Evolutionary conservation across 2,797 vertebrate species (phyloP), one percentile per base, ranked within the genome.

Genomic region (Syndactyla subalaris): DNA sequence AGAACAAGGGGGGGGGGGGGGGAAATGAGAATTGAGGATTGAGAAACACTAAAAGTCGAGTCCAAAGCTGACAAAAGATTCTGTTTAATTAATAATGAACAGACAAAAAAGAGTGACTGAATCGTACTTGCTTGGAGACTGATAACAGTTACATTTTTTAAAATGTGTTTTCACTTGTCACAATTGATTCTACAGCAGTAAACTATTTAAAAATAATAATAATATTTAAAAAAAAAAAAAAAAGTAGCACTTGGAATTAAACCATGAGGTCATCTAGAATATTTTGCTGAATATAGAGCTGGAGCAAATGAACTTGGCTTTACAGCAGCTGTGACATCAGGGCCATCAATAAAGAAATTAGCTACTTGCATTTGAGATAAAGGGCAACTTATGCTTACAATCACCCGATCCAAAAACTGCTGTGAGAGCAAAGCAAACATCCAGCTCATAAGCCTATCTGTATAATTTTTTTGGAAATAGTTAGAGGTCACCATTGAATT

Each of bases 331-430:
- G 36, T 55, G 86, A 59, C 12, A 62, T 70, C 85, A 88, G 19
- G 51, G 39, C 46, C 78, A 66, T 85, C 87, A 91, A 75, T 89
- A 94, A 95, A 85, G 54, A 97, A 91, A 93, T 92, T 74, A 88
- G 78, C 68, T 78, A 48, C 78, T 93, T 43, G 32, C 36, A 93
- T 94, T 88, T 93, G 76, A 90, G 61, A 91, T 87, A 95, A 96
- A 96, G 94, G 95, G 79, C 91, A 97, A 89, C 82, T 93, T 85
- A 91, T 86, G 91, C 73, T 93, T 92, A 71, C 67, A 81, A 18
- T 55, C 57, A 75, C 29, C 8, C 15, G 0, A 77, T 95, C 96
- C 76, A 96, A 92, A 95, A 89, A 88, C 46, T 84, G 71, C 77
- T 90, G 49, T 76, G 73, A 91, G 66, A 94, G 74, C 83, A 93